These are phyloP conservation scores for Rhodinocichla rosea DNA, from an alignment of 2,113 vertebrate species.

Conservation along the genomic window DNA sequence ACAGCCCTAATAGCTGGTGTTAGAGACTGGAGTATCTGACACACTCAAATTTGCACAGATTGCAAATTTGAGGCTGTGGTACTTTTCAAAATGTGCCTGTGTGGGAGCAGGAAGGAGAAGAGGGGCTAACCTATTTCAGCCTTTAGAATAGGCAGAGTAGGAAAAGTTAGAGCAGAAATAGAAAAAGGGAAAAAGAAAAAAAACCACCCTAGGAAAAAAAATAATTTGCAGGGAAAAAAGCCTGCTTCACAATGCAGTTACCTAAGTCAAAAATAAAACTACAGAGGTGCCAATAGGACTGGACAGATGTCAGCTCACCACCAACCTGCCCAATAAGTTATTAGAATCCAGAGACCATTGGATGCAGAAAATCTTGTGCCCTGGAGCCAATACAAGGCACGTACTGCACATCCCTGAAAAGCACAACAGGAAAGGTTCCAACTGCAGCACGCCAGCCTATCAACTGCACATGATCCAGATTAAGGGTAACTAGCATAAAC, in stretches of 20 bases:
- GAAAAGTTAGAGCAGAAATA: background rate
- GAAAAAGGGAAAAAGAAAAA: background rate
- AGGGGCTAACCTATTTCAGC: background rate
- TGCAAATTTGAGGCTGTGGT: background rate
- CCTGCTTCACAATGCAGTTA: background rate
- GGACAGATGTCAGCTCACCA: constrained; percentile 14
- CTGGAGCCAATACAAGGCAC: constrained; percentile 1
- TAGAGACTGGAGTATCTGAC: background rate
- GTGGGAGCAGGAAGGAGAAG: background rate
- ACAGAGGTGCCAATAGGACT: background rate
- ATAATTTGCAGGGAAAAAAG: background rate
- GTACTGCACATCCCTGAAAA: background rate
- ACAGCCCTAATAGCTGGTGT: background rate
- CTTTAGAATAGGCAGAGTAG: background rate
- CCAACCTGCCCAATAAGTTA: background rate
- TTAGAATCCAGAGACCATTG: background rate
- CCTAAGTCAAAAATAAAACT: background rate
- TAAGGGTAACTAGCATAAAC: background rate
- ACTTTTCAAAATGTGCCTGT: background rate
- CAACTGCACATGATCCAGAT: background rate
- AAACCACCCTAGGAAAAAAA: background rate
- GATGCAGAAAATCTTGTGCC: background rate
- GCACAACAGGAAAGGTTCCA: background rate
- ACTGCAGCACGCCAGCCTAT: background rate
- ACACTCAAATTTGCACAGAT: background rate